Base-by-base conservation (phyloP, 2,797 vertebrate genomes). In the Phataginus tricuspis region DNA sequence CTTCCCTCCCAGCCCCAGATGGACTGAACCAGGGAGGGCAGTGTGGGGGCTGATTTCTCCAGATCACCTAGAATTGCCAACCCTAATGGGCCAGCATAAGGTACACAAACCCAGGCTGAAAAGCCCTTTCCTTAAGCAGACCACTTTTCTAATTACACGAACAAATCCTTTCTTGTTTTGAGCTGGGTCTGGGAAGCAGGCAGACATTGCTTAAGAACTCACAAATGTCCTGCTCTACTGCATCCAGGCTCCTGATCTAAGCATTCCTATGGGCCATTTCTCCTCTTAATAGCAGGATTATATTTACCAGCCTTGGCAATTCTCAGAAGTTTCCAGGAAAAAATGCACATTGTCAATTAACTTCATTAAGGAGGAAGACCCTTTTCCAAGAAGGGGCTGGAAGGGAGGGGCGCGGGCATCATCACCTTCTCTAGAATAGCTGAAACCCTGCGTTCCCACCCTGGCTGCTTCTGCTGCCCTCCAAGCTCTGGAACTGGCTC, bases 251-350 rank as follows among this genome's bases (percentile, higher is more conserved):
- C 95, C 95, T 95, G 97, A 97, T 96, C 90, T 97, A 95, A 98
- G 97, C 72, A 19, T 92, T 97, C 23, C 94, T 63, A 97, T 4
- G 91, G 97, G 72, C 94, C 93, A 92, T 78, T 89, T 96, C 63
- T 72, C 49, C 86, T 37, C 72, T 97, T 96, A 96, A 97, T 91
- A 82, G 96, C 90, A 71, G 98, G 98, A 97, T 97, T 98, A 86
- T 97, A 94, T 98, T 96, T 98, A 98, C 94, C 91, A 66, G 96
- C 96, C 97, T 98, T 97, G 95, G 95, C 94, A 97, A 98, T 98
- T 98, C 98, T 98, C 97, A 96, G 97, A 94, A 34, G 74, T 94
- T 96, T 92, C 97, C 96, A 96, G 88, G 90, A 85, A 97, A 92
- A 98, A 98, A 98, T 94, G 98, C 94, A 90, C 12, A 0, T 0